Evolutionary conservation across 2,113 vertebrate genomes (phyloP).

Genomic region (Oncorhynchus tshawytscha): DNA sequence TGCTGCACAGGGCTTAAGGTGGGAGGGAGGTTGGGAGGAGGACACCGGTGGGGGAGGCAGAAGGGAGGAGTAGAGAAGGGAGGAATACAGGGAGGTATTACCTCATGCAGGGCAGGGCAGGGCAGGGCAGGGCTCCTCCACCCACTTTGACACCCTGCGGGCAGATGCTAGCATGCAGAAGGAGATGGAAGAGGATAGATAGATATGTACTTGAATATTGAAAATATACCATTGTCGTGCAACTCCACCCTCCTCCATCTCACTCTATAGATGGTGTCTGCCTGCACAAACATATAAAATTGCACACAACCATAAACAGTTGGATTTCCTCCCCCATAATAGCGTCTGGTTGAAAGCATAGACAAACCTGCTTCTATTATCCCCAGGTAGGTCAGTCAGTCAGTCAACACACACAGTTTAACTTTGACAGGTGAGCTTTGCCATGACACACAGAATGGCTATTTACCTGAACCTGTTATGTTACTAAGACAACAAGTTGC

Average conservation of each 20-base stretch:
- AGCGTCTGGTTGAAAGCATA: not conserved
- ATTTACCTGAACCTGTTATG: slow-evolving; percentile 18
- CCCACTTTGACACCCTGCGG: slow-evolving; percentile 11
- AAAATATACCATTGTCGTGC: not conserved
- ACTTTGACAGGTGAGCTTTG: slow-evolving; percentile 1
- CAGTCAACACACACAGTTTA: not conserved
- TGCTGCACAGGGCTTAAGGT: slow-evolving; percentile 32
- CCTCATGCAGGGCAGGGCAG: slow-evolving; percentile 6
- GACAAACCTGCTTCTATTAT: slow-evolving; percentile 15
- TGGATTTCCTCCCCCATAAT: not conserved
- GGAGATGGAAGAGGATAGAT: slow-evolving; percentile 7
- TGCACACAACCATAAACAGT: not conserved
- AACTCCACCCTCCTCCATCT: not conserved
- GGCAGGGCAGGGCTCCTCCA: not conserved
- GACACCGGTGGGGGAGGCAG: not conserved
- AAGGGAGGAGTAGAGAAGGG: slow-evolving; percentile 24
- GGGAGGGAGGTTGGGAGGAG: not conserved
- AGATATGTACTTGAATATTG: no score
- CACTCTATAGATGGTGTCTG: not conserved
- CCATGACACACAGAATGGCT: not conserved
- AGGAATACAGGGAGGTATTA: slow-evolving; percentile 28
- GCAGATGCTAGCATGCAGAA: not conserved
- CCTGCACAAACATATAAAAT: not conserved
- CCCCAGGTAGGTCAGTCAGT: slow-evolving; percentile 22
- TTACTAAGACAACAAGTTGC: slow-evolving; percentile 17